phyloP scores from a whole-genome alignment of 2,797 vertebrate genomes.

The Scolopax rusticola region DNA sequence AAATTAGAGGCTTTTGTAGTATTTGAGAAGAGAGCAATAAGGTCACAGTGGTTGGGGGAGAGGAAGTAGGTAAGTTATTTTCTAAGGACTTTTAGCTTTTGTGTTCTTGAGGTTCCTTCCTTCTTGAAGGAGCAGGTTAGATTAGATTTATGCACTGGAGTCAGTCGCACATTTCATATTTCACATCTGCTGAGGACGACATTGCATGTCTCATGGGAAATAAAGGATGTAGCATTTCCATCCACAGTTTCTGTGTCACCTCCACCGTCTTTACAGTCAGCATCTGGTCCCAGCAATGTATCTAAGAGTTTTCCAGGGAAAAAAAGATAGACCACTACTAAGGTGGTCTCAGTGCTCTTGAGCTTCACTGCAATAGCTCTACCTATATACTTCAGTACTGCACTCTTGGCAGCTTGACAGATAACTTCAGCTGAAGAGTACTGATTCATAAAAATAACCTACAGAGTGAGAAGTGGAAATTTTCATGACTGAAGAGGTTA shows the following conservation, averaged over 20 bases:
- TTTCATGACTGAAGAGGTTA: background rate
- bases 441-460: background rate
- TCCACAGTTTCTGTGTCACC: background rate
- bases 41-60: background rate
- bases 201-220: fast-evolving
- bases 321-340: background rate
- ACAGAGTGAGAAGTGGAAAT: background rate
- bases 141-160: background rate
- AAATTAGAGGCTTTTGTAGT: background rate
- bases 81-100: background rate
- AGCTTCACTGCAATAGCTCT: background rate
- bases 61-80: background rate
- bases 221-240: background rate
- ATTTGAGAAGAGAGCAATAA: background rate
- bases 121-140: background rate
- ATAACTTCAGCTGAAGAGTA: background rate
- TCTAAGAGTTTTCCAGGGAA: background rate
- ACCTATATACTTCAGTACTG: background rate
- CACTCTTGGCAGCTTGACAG: background rate
- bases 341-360: background rate
- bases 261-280: background rate
- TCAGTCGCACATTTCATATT: background rate
- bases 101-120: background rate
- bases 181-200: fast-evolving
- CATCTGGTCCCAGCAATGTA: too few species aligned